phyloP scores from a whole-genome alignment of 1,140 invertebrate genomes.

The Cylas formicarius region DNA sequence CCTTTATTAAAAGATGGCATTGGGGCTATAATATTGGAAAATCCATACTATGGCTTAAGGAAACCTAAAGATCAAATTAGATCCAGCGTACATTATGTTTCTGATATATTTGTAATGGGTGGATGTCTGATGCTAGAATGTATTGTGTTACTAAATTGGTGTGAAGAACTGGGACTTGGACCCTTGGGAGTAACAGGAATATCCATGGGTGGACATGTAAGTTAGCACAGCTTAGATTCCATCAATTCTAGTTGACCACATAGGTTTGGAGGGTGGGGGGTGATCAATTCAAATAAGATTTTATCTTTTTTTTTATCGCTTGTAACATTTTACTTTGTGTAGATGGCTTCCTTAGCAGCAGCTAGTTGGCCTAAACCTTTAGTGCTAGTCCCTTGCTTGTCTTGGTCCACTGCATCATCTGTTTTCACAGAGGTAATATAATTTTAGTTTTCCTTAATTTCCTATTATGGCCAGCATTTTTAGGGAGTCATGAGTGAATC shows the following conservation, averaged over 20 bases:
- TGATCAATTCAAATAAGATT: constrained; percentile 3
- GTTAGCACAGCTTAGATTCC: no score
- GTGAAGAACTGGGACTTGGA: constrained; percentile 76
- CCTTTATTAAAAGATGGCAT: constrained; percentile 89
- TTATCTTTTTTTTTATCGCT: constrained; percentile 15
- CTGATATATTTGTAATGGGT: constrained; percentile 99
- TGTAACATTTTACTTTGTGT: no score
- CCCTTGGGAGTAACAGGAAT: constrained; percentile 92
- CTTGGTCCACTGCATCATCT: constrained; percentile 93
- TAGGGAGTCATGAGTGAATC: constrained; percentile 91
- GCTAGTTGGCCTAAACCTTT: constrained; percentile 91
- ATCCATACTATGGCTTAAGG: constrained; percentile 91
- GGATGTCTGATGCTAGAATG: constrained; percentile 92
- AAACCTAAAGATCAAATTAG: constrained; percentile 88
- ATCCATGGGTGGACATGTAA: constrained; percentile 98
- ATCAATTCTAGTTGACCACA: no score
- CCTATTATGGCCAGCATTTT: constrained; percentile 16
- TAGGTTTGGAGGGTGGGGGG: no score
- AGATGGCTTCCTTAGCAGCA: constrained; percentile 96
- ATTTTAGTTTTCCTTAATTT: constrained; percentile 3
- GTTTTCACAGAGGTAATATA: constrained; percentile 84
- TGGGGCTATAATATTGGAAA: constrained; percentile 91
- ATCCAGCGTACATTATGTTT: constrained; percentile 90
- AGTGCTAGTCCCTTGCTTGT: constrained; percentile 87
- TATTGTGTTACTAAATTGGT: constrained; percentile 89